These are phyloP conservation scores for Sinelater perroti DNA, from an alignment of 2,888 invertebrate species.

Conservation along the genomic window DNA sequence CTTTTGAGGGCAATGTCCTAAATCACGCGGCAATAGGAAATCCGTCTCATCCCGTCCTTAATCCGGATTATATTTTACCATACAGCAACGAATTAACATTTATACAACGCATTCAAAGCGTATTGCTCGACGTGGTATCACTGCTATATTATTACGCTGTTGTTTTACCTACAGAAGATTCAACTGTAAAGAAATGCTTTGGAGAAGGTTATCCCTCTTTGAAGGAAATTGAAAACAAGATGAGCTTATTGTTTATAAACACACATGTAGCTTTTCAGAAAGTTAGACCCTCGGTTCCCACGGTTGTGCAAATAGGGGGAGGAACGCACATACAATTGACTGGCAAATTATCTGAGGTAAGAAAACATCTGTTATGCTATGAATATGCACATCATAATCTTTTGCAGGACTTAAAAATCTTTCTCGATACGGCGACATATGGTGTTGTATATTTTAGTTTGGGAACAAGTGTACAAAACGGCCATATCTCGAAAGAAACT, in stretches of 20 bases:
- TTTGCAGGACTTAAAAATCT: conserved; percentile 54
- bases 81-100: conserved; percentile 47
- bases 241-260: conserved; percentile 53
- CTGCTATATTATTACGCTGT: background rate
- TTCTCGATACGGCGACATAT: conserved; percentile 53
- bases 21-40: conserved; percentile 53
- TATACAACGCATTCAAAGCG: conserved; percentile 43
- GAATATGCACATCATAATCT: background rate
- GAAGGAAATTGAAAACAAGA: conserved; percentile 47
- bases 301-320: conserved; percentile 52
- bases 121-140: background rate
- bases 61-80: conserved; percentile 50
- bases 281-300: conserved; percentile 50
- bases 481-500: conserved; percentile 49
- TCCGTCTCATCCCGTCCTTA: conserved; percentile 52
- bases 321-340: conserved; percentile 49
- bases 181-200: conserved; percentile 47
- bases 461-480: conserved; percentile 58
- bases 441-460: conserved; percentile 60
- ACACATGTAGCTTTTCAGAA: conserved; percentile 52
- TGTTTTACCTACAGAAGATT: conserved; percentile 34
- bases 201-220: conserved; percentile 48
- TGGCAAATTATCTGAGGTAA: too few species aligned
- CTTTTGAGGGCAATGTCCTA: conserved; percentile 49
- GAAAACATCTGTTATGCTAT: background rate